A percentile compares a stretch with the other conserved stretches of the same genome.
phyloP scores from a whole-genome alignment of 2,888 invertebrate genomes.

The Lithophane semibrunnea region DNA sequence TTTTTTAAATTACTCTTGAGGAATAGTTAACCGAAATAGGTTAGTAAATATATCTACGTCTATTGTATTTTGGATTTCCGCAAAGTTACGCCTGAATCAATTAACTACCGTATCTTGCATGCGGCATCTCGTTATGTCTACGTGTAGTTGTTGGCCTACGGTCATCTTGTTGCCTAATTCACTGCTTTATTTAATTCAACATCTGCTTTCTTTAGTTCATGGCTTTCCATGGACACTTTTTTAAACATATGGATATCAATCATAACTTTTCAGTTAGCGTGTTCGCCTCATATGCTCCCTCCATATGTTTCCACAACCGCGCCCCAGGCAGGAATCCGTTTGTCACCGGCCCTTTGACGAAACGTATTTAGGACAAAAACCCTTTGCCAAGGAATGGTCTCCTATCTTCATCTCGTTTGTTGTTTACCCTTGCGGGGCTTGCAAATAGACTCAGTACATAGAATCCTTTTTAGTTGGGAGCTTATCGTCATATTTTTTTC shows the following conservation, averaged over 20 bases:
- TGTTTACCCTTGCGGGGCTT: conserved; percentile 74
- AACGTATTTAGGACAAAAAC: conserved; percentile 83
- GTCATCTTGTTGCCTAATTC: no score
- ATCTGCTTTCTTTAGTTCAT: background rate
- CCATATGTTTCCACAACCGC: conserved; percentile 68
- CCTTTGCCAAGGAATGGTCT: conserved; percentile 78
- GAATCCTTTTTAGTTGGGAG: conserved; percentile 57
- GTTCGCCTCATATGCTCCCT: background rate
- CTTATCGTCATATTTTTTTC: conserved; percentile 50
- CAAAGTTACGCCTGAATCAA: no score
- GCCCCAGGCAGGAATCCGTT: conserved; percentile 83
- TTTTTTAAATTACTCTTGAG: no score
- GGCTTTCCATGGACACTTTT: no score
- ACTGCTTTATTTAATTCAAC: no score
- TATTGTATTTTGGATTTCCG: no score
- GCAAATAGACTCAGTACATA: conserved; percentile 73
- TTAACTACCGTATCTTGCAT: no score
- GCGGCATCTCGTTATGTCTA: background rate
- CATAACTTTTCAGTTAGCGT: background rate
- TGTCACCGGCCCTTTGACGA: conserved; percentile 84
- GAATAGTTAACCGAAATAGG: no score
- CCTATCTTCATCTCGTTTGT: conserved; percentile 81
- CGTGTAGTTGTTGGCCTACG: background rate
- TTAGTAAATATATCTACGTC: no score
- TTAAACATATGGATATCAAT: background rate